Conservation (phyloP, 1,140 invertebrate species). For the Saxidomus purpurata region DNA sequence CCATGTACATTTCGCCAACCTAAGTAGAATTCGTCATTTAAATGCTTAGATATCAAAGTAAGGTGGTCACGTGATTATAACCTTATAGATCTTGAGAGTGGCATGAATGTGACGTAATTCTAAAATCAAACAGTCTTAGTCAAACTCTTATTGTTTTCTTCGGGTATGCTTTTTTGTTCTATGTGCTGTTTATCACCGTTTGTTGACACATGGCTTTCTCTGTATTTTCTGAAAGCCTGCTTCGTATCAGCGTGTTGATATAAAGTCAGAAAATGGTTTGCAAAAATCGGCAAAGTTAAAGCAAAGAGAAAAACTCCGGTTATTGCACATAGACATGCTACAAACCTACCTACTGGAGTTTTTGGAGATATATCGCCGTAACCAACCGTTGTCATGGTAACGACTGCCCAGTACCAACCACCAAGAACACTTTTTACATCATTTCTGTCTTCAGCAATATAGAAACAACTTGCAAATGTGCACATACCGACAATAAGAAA, state of each 20-base stretch:
- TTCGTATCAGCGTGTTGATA: not conserved
- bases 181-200: too few species aligned
- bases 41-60: too few species aligned
- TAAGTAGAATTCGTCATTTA: too few species aligned
- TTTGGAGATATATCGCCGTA: constrained; percentile 90
- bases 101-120: too few species aligned
- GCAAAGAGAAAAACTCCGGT: constrained; percentile 98
- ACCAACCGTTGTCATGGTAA: constrained; percentile 99
- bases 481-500: constrained; percentile 31
- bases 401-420: constrained; percentile 90
- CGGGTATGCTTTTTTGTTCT: too few species aligned
- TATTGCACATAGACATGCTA: constrained; percentile 96
- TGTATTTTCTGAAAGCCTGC: not conserved
- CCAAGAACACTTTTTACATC: constrained; percentile 27
- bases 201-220: not conserved
- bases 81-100: too few species aligned
- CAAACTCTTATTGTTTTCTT: too few species aligned
- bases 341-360: constrained; percentile 93
- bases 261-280: constrained; percentile 88
- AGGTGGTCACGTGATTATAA: too few species aligned
- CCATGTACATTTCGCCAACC: too few species aligned
- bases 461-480: constrained; percentile 31
- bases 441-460: constrained; percentile 5
- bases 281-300: constrained; percentile 97
- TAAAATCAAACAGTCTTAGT: too few species aligned